phyloP scores from a whole-genome alignment of 2,888 invertebrate genomes.

The Sinotaia quadrata region DNA sequence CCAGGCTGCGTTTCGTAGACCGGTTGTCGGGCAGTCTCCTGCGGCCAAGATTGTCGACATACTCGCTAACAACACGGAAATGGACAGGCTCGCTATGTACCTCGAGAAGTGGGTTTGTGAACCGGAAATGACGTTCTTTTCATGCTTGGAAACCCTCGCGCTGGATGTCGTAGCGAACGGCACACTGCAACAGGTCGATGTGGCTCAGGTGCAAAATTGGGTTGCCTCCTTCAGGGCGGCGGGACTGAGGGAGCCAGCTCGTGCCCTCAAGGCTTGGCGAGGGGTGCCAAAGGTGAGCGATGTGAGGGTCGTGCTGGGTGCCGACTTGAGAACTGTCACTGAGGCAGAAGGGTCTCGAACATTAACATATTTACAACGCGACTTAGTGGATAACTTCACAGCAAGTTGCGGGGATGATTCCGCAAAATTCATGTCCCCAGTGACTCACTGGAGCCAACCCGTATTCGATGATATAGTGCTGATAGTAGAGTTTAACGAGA shows the following conservation, averaged over 20 bases:
- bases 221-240: not conserved
- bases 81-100: not conserved
- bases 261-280: not conserved
- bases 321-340: not conserved
- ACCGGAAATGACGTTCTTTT: not conserved
- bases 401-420: not conserved
- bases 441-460: not conserved
- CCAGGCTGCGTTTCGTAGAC: not conserved
- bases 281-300: slow-evolving; percentile 14
- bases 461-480: slow-evolving; percentile 23
- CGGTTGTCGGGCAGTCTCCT: not conserved
- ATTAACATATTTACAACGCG: not conserved
- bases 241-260: not conserved
- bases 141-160: not conserved
- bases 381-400: not conserved
- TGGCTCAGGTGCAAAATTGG: not conserved
- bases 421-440: not conserved
- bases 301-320: slow-evolving; percentile 6
- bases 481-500: slow-evolving; percentile 25
- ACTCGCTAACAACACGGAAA: too few relatives aligned
- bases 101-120: slow-evolving; percentile 7
- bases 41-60: too few relatives aligned
- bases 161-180: not conserved
- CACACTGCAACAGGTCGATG: not conserved
- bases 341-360: not conserved